These are phyloP conservation scores for Drosophila greeni DNA, from an alignment of 2,888 invertebrate species.

Conservation along the genomic window DNA sequence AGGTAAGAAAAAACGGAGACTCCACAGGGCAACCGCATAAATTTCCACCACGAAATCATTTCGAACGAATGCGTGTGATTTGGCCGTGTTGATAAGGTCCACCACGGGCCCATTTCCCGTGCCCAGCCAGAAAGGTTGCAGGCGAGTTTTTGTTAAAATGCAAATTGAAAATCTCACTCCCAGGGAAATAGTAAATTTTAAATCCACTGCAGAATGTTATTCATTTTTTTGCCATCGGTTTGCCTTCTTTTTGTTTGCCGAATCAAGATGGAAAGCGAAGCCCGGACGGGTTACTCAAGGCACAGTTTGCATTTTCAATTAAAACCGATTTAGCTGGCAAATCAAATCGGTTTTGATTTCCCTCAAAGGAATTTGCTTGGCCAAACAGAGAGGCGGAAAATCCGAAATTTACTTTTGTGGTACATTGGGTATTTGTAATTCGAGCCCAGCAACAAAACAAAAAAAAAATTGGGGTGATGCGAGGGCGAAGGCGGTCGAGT, in stretches of 20 bases:
- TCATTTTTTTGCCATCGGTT: constrained; percentile 20
- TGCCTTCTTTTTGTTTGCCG: constrained; percentile 24
- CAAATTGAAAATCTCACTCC: constrained; percentile 61
- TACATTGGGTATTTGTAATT: constrained; percentile 38
- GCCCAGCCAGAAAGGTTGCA: constrained; percentile 46
- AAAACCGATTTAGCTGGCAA: constrained; percentile 49
- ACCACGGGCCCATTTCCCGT: constrained; percentile 26
- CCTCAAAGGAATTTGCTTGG: constrained; percentile 29
- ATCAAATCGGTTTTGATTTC: constrained; percentile 30
- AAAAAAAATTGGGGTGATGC: neutral
- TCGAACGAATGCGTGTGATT: constrained; percentile 68
- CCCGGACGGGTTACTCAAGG: constrained; percentile 24
- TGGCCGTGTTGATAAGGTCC: constrained; percentile 60
- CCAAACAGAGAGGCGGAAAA: constrained; percentile 18
- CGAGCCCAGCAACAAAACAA: constrained; percentile 1
- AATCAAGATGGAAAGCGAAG: constrained; percentile 32
- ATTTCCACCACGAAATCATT: constrained; percentile 56
- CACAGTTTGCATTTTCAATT: constrained; percentile 57
- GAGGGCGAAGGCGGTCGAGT: neutral
- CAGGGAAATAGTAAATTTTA: constrained; percentile 64
- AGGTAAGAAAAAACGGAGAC: constrained; percentile 24
- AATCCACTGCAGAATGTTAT: constrained; percentile 28
- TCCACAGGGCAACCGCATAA: constrained; percentile 60
- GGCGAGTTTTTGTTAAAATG: constrained; percentile 61
- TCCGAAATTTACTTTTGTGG: constrained; percentile 30